Evolutionary conservation across 1,140 invertebrate species (phyloP), one percentile per base, ranked within the genome.

Genomic region (Helicoverpa zea): DNA sequence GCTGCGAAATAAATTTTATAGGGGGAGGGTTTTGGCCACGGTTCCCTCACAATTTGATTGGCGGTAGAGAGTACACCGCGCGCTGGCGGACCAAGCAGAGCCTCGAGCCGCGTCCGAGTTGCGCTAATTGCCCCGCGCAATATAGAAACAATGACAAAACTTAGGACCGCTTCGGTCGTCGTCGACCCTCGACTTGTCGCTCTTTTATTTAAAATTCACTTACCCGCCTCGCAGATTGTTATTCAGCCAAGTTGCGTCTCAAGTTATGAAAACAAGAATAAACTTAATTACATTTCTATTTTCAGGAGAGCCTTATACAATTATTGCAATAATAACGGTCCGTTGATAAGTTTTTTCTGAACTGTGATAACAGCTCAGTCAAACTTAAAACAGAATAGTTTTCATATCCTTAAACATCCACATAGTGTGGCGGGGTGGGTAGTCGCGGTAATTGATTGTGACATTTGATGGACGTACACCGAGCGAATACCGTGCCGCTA

Each of bases 121-220:
- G 88, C 89, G 88, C 93, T 94, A 94, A 94, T 94, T 94, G 92
- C 92, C 90, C 83, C 88, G 91, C 89, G 91, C 91, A 93, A 94
- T 94, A 94, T 89, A 91, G 91, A 92, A 94, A 94, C 93, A 94
- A 94, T 94, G 91, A 93, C 91, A 94, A 92, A 94, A 94, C 88
- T 94, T 94, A 74, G 87, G 83, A 80, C 86, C 87, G 88, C 83
- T 86, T 88, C 86, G 86, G 84, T 85, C 88, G 87, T 82, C 86
- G 81, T 80, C 87, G 86, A 81, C 84, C 81, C 91, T 90, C 90
- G 83, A 90, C 91, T 87, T 88, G 85, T 90, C 89, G 87, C 88
- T 89, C 82, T 93, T 94, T 93, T 94, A 94, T 94, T 94, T 91
- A 91, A 94, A 94, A 94, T 93, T 94, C 91, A 91, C 89, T 94